Base-by-base conservation (phyloP, 2,113 vertebrate species). In the Castor canadensis region DNA sequence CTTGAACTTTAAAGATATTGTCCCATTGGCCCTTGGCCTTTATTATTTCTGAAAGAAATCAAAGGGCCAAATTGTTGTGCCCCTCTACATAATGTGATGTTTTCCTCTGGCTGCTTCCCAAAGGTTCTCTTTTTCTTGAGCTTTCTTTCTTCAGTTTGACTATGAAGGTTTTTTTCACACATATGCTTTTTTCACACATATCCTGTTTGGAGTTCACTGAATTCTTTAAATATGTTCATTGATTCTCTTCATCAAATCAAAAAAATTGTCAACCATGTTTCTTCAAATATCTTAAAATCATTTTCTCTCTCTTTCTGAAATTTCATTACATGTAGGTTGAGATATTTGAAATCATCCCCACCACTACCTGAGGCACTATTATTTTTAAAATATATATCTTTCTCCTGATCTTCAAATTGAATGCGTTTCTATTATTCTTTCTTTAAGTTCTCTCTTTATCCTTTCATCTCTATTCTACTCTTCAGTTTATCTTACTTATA, bases 231-330 rank as follows among this genome's bases (percentile, higher is more conserved):
- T 80, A 90, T 86, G 66, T 73, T 66, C 52, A 89, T 54, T 85
- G 84, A 66, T 96, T 6, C 58, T 13, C 82, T 94, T 94, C 67
- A 92, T 92, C 71, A 91, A 84, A 94, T 90, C 87, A 84, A 77
- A 62, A 5, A 90, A 79, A 87, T 49, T 38, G 16, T 87, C 12
- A 83, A 12, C 10, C 28, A 86, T 94, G 66, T 92, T 91, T 95
- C 40, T 94, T 87, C 64, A 93, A 80, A 66, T 52, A 4, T 94
- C 81, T 85, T 75, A 19, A 81, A 93, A 76, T 94, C 3, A 77
- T 91, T 96, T 40, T 69, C 38, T 72, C 67, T 49, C 45, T 71
- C 56, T 91, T 95, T 86, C 75, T 95, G 28, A 64, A 32, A 83
- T 90, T 94, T 24, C 11, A 32, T 24, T 49, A 49, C 28, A 67